Evolutionary conservation across 2,797 vertebrate species (phyloP).

Genomic region (Bovichtus variegatus): DNA sequence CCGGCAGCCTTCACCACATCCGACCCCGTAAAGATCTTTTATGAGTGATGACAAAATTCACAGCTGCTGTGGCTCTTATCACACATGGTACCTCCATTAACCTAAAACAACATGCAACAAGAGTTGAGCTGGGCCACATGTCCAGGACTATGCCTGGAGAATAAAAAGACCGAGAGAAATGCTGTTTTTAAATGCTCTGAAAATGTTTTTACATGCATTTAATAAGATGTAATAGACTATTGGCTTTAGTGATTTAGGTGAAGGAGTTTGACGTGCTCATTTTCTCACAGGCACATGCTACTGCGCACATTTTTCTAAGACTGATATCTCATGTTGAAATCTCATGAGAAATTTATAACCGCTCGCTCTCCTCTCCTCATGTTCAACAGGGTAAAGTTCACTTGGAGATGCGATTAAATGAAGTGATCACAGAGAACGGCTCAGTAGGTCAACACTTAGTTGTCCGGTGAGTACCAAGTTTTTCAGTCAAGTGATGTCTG

Average conservation of each 20-base stretch:
- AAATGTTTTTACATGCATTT: too few species aligned
- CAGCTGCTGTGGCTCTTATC: conserved; percentile 63
- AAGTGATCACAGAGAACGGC: conserved; percentile 97
- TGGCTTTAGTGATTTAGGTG: neutral
- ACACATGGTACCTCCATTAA: conserved; percentile 50
- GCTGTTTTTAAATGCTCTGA: neutral
- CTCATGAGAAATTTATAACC: conserved; percentile 34
- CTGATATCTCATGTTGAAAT: conserved; percentile 18
- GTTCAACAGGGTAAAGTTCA: conserved; percentile 95
- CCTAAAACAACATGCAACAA: conserved; percentile 42
- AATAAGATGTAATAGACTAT: neutral
- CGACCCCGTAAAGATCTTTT: conserved; percentile 71
- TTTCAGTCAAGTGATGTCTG: neutral
- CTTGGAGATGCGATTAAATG: conserved; percentile 96
- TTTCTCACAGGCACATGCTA: conserved; percentile 12
- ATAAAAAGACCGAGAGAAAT: conserved; percentile 4
- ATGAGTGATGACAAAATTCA: conserved; percentile 67
- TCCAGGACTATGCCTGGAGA: neutral
- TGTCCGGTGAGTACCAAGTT: conserved; percentile 94
- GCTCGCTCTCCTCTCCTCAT: conserved; percentile 28
- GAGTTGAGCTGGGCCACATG: neutral
- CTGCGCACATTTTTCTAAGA: conserved; percentile 17
- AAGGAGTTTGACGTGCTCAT: conserved; percentile 16
- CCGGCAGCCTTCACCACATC: conserved; percentile 79
- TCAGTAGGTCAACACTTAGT: conserved; percentile 92